Percentiles rank a stretch among this genome's conserved stretches.
These are phyloP conservation scores for Zaprionus ghesquierei DNA, from an alignment of 1,140 invertebrate genomes.

Conservation along the genomic window DNA sequence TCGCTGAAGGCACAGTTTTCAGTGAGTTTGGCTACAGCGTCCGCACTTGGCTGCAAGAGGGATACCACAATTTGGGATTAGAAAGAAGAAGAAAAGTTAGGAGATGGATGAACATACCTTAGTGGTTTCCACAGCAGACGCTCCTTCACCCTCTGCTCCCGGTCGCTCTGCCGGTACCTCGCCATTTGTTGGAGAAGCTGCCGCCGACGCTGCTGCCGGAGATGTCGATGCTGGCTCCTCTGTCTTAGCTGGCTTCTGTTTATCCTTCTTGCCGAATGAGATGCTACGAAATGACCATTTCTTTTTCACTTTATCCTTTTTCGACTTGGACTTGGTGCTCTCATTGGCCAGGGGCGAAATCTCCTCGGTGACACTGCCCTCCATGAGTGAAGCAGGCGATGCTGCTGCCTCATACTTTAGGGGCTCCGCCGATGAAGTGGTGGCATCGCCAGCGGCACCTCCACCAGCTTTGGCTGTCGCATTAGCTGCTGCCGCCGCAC, in stretches of 20 bases:
- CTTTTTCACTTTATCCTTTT: slow-evolving; percentile 93
- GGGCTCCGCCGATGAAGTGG: slow-evolving; percentile 70
- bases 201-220: slow-evolving; percentile 41
- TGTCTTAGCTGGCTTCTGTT: slow-evolving; percentile 89
- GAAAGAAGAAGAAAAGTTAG: not conserved
- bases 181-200: slow-evolving; percentile 64
- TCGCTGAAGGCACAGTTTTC: slow-evolving; percentile 69
- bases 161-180: slow-evolving; percentile 56
- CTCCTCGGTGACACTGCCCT: slow-evolving; percentile 84
- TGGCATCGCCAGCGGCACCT: slow-evolving; percentile 73
- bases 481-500: slow-evolving; percentile 36
- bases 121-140: slow-evolving; percentile 11
- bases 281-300: slow-evolving; percentile 93
- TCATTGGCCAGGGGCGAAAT: slow-evolving; percentile 84
- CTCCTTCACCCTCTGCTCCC: slow-evolving; percentile 18
- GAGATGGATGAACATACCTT: slow-evolving; percentile 33
- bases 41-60: slow-evolving; percentile 19
- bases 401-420: slow-evolving; percentile 67
- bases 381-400: slow-evolving; percentile 54
- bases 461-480: slow-evolving; percentile 58
- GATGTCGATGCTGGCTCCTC: slow-evolving; percentile 81
- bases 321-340: slow-evolving; percentile 87
- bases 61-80: not conserved
- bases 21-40: slow-evolving; percentile 44
- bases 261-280: slow-evolving; percentile 92